A percentile compares a stretch with the other conserved stretches of the same genome.
These are phyloP conservation scores for Brachycybe producta DNA, from an alignment of 2,888 invertebrate genomes.

Conservation along the genomic window DNA sequence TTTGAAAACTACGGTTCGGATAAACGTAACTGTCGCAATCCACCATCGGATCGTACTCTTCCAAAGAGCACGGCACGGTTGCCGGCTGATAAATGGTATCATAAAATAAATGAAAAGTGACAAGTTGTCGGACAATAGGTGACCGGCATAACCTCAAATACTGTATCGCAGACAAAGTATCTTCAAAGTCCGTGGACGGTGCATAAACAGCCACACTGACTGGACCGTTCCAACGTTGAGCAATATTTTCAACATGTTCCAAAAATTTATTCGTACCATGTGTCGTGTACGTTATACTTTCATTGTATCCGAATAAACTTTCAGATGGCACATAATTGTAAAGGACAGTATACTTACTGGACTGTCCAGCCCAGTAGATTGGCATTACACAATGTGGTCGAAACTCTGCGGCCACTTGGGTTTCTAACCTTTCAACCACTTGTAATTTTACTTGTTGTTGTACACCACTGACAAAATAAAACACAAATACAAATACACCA, in stretches of 20 bases:
- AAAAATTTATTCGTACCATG: conserved; percentile 85
- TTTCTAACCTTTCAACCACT: not conserved
- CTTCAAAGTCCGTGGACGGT: conserved; percentile 66
- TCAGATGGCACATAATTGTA: conserved; percentile 66
- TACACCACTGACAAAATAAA: conserved; percentile 10
- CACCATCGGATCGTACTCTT: not conserved
- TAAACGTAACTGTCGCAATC: not conserved
- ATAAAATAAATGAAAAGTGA: conserved; percentile 82
- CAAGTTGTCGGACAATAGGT: conserved; percentile 57
- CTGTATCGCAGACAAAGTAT: conserved; percentile 63
- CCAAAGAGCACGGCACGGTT: conserved; percentile 6
- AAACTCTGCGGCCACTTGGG: no score
- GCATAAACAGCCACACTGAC: conserved; percentile 76
- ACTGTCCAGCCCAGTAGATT: conserved; percentile 39
- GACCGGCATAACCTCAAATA: conserved; percentile 62
- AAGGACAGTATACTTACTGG: conserved; percentile 75
- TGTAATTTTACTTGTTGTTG: conserved; percentile 12
- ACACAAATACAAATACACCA: conserved; percentile 11
- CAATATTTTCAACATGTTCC: conserved; percentile 70
- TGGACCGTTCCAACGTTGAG: conserved; percentile 78
- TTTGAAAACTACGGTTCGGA: conserved; percentile 39
- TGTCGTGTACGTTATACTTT: conserved; percentile 79
- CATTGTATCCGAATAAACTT: conserved; percentile 51
- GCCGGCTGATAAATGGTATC: conserved; percentile 67
- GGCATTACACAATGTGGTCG: conserved; percentile 6